phyloP scores from a whole-genome alignment of 2,797 vertebrate genomes.

The Cynopterus sphinx region DNA sequence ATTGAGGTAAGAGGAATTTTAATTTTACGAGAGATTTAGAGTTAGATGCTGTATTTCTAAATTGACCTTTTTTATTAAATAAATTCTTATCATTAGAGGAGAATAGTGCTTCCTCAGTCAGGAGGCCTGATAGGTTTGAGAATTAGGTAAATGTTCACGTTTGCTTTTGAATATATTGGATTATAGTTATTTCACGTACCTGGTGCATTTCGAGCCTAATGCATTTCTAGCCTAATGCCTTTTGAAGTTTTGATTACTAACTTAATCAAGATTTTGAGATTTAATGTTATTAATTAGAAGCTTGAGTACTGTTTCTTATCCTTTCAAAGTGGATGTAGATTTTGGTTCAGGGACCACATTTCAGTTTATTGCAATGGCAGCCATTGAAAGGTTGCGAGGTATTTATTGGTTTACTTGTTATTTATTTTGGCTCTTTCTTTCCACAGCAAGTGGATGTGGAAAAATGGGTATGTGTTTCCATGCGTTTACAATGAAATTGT shows the following conservation, averaged over 20 bases:
- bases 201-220: not conserved
- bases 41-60: not conserved
- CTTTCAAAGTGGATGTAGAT: not conserved
- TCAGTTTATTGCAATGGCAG: not conserved
- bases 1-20: not conserved
- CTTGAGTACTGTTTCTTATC: not conserved
- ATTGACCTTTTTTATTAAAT: not conserved
- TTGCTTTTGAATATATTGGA: not conserved
- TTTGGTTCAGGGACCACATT: not conserved
- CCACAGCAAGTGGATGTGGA: constrained; percentile 95
- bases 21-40: not conserved
- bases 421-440: constrained; percentile 88
- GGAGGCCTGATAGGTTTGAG: not conserved
- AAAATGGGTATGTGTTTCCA: constrained; percentile 92
- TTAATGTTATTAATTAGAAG: not conserved
- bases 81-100: not conserved
- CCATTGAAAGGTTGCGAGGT: not conserved
- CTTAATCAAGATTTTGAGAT: constrained; percentile 13
- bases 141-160: not conserved
- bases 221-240: not conserved
- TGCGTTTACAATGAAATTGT: constrained; percentile 81
- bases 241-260: not conserved
- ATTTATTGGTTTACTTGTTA: constrained; percentile 79
- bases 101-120: not conserved
- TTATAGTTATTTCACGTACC: not conserved